These are phyloP conservation scores for Alfaro cultratus DNA, from an alignment of 2,797 vertebrate species.

Conservation along the genomic window DNA sequence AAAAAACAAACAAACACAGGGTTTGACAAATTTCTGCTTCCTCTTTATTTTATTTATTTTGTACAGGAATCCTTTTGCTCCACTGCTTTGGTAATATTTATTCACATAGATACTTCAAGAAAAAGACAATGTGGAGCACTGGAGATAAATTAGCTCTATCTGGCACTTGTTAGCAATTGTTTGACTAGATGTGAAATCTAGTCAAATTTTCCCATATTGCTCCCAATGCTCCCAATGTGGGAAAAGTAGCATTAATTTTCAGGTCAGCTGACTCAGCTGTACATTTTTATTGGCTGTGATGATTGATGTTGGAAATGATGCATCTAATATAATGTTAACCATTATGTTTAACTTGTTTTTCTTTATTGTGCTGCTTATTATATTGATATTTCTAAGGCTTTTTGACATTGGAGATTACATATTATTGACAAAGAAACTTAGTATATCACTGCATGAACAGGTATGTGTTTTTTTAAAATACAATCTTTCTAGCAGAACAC, in stretches of 20 bases:
- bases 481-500: background rate
- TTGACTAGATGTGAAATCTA: background rate
- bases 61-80: background rate
- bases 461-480: background rate
- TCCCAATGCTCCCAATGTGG: background rate
- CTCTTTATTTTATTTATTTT: background rate
- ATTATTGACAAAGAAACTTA: background rate
- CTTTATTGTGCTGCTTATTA: background rate
- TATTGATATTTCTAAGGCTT: background rate
- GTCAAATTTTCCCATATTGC: no score
- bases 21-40: slow-evolving; percentile 30
- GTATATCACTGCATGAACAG: background rate
- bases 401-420: background rate
- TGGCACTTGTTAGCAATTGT: slow-evolving; percentile 12
- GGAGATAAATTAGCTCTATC: slow-evolving; percentile 24
- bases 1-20: slow-evolving; percentile 39
- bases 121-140: slow-evolving; percentile 4
- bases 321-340: background rate
- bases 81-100: slow-evolving; percentile 16
- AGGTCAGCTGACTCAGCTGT: background rate
- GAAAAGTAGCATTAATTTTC: slow-evolving; percentile 1
- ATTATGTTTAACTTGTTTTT: background rate
- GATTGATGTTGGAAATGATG: background rate
- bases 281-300: background rate
- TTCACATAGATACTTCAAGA: slow-evolving; percentile 5